Evolutionary conservation across 1,140 invertebrate species (phyloP).

Genomic region (Drosophila miranda): DNA sequence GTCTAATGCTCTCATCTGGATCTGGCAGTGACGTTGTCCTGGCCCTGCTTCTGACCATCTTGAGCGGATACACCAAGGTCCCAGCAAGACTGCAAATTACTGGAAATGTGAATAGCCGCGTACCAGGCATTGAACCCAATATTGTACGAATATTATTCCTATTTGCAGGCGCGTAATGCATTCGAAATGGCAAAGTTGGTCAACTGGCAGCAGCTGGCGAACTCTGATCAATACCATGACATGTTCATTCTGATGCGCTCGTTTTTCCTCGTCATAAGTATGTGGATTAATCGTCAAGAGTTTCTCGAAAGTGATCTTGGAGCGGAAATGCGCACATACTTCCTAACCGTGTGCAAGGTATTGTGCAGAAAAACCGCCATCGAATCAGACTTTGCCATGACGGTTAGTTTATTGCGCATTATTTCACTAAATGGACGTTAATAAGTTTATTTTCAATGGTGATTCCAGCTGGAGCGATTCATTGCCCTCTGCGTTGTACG

Average conservation of each 20-base stretch:
- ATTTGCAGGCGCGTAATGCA: constrained; percentile 12
- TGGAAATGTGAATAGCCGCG: constrained; percentile 1
- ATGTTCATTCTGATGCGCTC: constrained; percentile 36
- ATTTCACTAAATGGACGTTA: background rate
- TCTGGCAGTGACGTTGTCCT: constrained; percentile 21
- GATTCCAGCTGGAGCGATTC: constrained; percentile 33
- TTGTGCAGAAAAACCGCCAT: constrained; percentile 2
- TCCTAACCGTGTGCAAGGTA: constrained; percentile 15
- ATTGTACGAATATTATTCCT: background rate
- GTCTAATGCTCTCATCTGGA: constrained; percentile 22
- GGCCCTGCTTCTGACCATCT: constrained; percentile 31
- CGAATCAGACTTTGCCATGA: constrained; percentile 31
- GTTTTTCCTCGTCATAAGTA: constrained; percentile 33
- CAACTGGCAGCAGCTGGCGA: constrained; percentile 26
- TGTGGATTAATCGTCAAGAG: constrained; percentile 14
- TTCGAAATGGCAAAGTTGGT: constrained; percentile 27
- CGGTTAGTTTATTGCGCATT: constrained; percentile 8
- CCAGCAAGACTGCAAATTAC: background rate
- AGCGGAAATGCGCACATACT: constrained; percentile 37
- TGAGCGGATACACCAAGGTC: constrained; percentile 10
- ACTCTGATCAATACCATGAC: constrained; percentile 14
- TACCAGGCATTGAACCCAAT: background rate
- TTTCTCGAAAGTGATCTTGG: constrained; percentile 18
- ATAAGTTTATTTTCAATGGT: background rate
- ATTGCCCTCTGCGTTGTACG: constrained; percentile 40